Evolutionary conservation across 2,797 vertebrate genomes (phyloP).

Genomic region (Chelidonichthys spinosus): DNA sequence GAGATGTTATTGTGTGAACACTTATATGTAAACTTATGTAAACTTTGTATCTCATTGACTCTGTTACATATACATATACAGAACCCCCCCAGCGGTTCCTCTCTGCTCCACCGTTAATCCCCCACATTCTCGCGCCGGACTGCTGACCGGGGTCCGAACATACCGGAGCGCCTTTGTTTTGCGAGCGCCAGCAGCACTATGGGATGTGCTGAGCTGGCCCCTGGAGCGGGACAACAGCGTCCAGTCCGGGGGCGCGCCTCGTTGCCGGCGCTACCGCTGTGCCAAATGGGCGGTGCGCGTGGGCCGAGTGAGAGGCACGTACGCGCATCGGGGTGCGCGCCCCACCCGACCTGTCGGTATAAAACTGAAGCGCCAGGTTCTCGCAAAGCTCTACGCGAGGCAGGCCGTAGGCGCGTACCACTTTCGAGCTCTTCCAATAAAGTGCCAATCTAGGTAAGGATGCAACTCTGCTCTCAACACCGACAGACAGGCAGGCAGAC

Average conservation of each 20-base stretch:
- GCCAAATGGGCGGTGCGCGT: background rate
- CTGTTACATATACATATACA: background rate
- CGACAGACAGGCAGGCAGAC: slow-evolving; percentile 29
- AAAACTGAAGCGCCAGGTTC: slow-evolving; percentile 87
- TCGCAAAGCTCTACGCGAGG: slow-evolving; percentile 83
- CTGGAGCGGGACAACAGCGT: slow-evolving; percentile 54
- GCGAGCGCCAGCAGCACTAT: slow-evolving; percentile 58
- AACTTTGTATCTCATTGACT: slow-evolving; percentile 12
- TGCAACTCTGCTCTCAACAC: slow-evolving; percentile 63
- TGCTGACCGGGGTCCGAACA: slow-evolving; percentile 85
- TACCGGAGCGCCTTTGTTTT: slow-evolving; percentile 77
- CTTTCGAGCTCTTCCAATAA: slow-evolving; percentile 72
- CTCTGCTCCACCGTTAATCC: slow-evolving; percentile 75
- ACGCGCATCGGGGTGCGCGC: slow-evolving; percentile 49
- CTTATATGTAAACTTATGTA: background rate
- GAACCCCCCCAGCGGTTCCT: slow-evolving; percentile 23
- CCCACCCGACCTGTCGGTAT: slow-evolving; percentile 67
- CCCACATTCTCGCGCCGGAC: slow-evolving; percentile 73
- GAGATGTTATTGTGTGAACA: background rate
- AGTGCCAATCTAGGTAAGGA: slow-evolving; percentile 83
- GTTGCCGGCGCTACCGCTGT: background rate
- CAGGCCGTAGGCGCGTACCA: slow-evolving; percentile 77
- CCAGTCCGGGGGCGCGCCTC: slow-evolving; percentile 45
- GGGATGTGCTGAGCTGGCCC: slow-evolving; percentile 84
- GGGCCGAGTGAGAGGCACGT: slow-evolving; percentile 4